phyloP scores from a whole-genome alignment of 2,797 vertebrate genomes.

The Australoheros facetus region DNA sequence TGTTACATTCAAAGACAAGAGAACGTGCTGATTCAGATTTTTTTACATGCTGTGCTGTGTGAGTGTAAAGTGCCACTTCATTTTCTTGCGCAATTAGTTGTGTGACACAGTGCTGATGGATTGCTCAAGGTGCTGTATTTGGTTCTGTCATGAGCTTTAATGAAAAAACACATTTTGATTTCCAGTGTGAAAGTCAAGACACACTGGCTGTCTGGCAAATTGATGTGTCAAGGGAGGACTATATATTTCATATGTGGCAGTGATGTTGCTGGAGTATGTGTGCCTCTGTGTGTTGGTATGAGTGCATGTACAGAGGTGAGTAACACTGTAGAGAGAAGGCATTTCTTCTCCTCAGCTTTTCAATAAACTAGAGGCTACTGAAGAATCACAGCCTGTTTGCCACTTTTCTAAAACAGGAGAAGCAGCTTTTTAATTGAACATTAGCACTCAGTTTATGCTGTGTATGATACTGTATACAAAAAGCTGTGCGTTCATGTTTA shows the following conservation, averaged over 20 bases:
- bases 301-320: background rate
- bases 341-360: background rate
- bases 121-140: constrained; percentile 27
- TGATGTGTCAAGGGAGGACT: constrained; percentile 49
- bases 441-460: no score
- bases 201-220: constrained; percentile 47
- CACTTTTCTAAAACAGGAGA: no score
- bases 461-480: no score
- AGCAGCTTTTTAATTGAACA: no score
- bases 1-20: constrained; percentile 7
- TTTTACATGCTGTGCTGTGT: constrained; percentile 13
- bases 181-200: constrained; percentile 42
- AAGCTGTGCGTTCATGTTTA: no score
- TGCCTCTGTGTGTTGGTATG: background rate
- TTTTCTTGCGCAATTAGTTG: constrained; percentile 22
- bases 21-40: constrained; percentile 13
- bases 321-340: background rate
- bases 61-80: background rate
- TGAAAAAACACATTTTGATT: constrained; percentile 63
- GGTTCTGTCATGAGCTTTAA: constrained; percentile 47
- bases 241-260: constrained; percentile 32
- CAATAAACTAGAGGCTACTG: background rate
- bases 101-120: constrained; percentile 42
- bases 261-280: constrained; percentile 4
- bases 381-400: no score